Base-by-base conservation (phyloP, 2,113 vertebrate genomes). In the Ammospiza caudacuta region DNA sequence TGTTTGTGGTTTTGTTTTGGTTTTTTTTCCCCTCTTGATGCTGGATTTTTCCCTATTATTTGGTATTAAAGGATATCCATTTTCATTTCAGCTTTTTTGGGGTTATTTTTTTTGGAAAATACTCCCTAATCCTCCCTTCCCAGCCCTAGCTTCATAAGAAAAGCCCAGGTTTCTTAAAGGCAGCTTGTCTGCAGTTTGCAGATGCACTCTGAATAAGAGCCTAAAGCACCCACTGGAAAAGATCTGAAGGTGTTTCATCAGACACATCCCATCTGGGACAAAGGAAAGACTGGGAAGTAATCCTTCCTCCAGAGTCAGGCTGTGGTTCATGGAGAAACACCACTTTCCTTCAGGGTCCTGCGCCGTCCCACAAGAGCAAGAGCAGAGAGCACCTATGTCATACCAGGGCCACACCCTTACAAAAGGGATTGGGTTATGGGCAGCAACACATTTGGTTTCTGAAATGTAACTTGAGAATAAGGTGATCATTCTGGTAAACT, bases 1-100 rank as follows among this genome's bases (percentile, higher is more conserved):
- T 35, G 6, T 35, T 63, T 64, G 2, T 35, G 4, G 15, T 6
- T 39, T 41, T 41, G 41, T 31, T 14, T 41, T 17, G 18, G 12
- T 15, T 15, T 10, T 44, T 19, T 0, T 19, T 0, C 3, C 6
- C 4, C 24, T n/a, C 35, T 17, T n/a, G 43, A 11, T 37, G 6
- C 6, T 28, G 9, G 1, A 6, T 33, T 72, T 55, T 57, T 35
- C 6, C 21, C 19, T 46, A 14, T 59, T 8, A 11, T 43, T 73
- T 77, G 15, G 1, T 16, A 44, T 43, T 41, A 69, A 57, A 5
- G 11, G 4, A 64, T 54, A 7, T 21, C 23, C 4, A 18, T 70
- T 78, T 64, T 62, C 3, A 17, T 28, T 33, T 19, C 8, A 31
- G 3, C 4, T n/a, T 17, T 73, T 57, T 39, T 11, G 15, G 8